phyloP scores from a whole-genome alignment of 2,797 vertebrate genomes.

The Sebastes nivosus region DNA sequence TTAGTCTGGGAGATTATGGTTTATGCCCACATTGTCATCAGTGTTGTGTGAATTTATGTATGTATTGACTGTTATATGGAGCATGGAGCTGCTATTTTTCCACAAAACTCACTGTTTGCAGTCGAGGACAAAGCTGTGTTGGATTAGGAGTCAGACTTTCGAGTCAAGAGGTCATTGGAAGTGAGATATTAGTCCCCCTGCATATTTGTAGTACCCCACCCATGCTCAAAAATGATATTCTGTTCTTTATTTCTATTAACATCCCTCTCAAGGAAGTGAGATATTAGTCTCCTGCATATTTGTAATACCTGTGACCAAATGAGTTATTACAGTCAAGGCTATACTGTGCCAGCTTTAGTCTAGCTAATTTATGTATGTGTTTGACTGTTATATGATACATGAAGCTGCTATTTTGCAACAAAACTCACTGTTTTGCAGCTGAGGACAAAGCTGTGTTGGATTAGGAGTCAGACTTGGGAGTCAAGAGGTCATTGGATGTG shows the following conservation, averaged over 20 bases:
- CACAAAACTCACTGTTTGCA: neutral
- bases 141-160: too few relatives aligned
- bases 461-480: neutral
- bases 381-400: neutral
- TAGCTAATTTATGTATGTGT: neutral
- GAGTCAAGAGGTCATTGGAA: neutral
- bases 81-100: too few relatives aligned
- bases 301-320: constrained; percentile 16
- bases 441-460: neutral
- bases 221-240: too few relatives aligned
- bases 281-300: neutral
- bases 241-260: too few relatives aligned
- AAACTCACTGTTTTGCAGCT: neutral
- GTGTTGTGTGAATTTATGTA: neutral
- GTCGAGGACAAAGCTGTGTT: too few relatives aligned
- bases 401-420: too few relatives aligned
- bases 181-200: neutral
- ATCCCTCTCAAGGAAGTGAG: too few relatives aligned
- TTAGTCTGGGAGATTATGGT: too few relatives aligned
- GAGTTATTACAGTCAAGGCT: neutral
- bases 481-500: neutral
- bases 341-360: constrained; percentile 26
- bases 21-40: too few relatives aligned
- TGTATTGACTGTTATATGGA: too few relatives aligned
- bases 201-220: neutral